Percentiles rank a stretch among this genome's conserved stretches.
These are phyloP conservation scores for Nymphalis polychloros DNA, from an alignment of 2,888 invertebrate species.

Conservation along the genomic window DNA sequence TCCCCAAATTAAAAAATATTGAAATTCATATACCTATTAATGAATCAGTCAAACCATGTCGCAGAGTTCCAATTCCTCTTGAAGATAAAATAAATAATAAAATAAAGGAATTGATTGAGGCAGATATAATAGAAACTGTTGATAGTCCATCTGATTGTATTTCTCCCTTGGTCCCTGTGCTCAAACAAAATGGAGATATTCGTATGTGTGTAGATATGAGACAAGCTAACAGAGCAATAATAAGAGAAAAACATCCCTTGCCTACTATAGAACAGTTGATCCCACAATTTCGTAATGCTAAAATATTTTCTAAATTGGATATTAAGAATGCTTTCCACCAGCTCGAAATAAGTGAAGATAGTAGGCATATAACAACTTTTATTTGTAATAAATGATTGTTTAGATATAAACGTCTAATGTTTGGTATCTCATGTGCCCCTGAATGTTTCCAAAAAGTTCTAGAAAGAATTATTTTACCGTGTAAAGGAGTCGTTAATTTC, in stretches of 20 bases:
- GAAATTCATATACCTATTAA: not conserved
- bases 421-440: conserved; percentile 50
- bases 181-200: conserved; percentile 41
- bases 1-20: not conserved
- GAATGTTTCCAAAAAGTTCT: conserved; percentile 42
- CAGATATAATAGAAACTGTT: conserved; percentile 42
- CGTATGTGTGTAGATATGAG: conserved; percentile 32
- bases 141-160: conserved; percentile 34
- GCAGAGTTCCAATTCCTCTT: not conserved
- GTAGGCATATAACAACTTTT: conserved; percentile 42
- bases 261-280: conserved; percentile 18
- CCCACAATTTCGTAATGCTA: conserved; percentile 41
- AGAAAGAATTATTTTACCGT: conserved; percentile 40
- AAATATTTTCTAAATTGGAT: conserved; percentile 30
- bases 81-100: conserved; percentile 12
- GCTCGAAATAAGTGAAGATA: conserved; percentile 52
- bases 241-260: conserved; percentile 21
- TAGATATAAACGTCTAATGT: conserved; percentile 57
- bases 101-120: not conserved
- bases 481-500: conserved; percentile 40
- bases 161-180: conserved; percentile 17
- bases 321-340: conserved; percentile 48
- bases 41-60: not conserved
- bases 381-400: conserved; percentile 47
- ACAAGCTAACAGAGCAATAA: conserved; percentile 12